Base-by-base conservation (phyloP, 2,113 vertebrate genomes). In the Amblyornis subalaris region DNA sequence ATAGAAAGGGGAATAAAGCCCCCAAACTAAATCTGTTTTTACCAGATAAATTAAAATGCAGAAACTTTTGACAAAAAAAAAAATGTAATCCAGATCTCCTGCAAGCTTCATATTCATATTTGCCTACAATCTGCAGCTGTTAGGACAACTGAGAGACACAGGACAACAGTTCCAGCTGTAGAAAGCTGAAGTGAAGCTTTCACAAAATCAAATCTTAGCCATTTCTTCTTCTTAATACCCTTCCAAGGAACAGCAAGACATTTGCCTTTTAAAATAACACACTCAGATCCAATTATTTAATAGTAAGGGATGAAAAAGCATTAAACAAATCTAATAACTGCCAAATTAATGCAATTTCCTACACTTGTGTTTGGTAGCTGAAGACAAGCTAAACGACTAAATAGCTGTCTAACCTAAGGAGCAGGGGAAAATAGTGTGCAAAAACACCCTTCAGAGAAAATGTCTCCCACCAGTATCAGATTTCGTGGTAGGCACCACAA, bases 321-420 rank as follows among this genome's bases (percentile, higher is more conserved):
- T 86, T 72, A 71, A 91, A 89, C 53, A 94, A 92, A 92, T 94
- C 74, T 79, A 95, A 91, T 95, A 96, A 94, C 66, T 87, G 70
- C 50, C 45, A 89, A 89, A 96, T 94, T 82, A 96, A 94, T 82
- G 57, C 36, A 73, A 83, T 94, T 94, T 95, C 29, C 42, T 40
- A 25, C 58, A 31, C 73, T 89, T 79, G 48, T 53, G 51, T 72
- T 84, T 70, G 62, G 71, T 89, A 69, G 85, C 81, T 87, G 78
- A 88, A 82, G 76, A 92, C 53, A 87, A 81, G 40, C 62, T 75
- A 16, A 87, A 48, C 1, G 10, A 47, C 48, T 75, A 76, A 83
- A 80, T 24, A 88, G n/a, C 57, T 90, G 73, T 36, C 75, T 75
- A 81, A 71, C 51, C 45, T 44, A 50, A 94, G 81, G 58, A 79